These are phyloP conservation scores for Choreutis nemorana DNA, from an alignment of 2,888 invertebrate species.

Conservation along the genomic window DNA sequence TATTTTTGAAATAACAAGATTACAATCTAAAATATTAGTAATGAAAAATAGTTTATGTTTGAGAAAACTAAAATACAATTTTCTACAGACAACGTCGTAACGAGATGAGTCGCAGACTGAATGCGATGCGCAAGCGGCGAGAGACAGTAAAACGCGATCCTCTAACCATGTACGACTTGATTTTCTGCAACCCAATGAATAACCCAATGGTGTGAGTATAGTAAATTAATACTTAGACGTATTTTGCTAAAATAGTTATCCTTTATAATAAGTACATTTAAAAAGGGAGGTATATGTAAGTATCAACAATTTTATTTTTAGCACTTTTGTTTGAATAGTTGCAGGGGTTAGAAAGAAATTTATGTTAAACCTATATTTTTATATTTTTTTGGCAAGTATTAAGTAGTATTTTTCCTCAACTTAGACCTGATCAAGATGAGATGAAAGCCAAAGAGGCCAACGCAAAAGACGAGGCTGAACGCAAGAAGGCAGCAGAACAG, in stretches of 20 bases:
- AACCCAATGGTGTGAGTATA: constrained; percentile 76
- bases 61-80: no score
- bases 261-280: background rate
- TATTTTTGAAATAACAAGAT: no score
- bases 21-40: no score
- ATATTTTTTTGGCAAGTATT: background rate
- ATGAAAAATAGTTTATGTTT: no score
- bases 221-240: no score
- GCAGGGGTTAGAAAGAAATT: no score
- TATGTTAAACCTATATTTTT: background rate
- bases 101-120: constrained; percentile 32
- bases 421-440: constrained; percentile 45
- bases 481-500: constrained; percentile 12
- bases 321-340: background rate
- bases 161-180: constrained; percentile 91
- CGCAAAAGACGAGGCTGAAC: constrained; percentile 27
- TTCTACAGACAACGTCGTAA: constrained; percentile 29
- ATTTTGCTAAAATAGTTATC: background rate
- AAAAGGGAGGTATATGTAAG: background rate
- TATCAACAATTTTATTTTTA: background rate
- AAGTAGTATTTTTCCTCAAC: constrained; percentile 4
- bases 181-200: constrained; percentile 86
- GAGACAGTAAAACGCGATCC: constrained; percentile 53
- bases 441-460: constrained; percentile 34
- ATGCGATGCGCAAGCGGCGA: constrained; percentile 34